These are phyloP conservation scores for Odontamblyopus rebecca DNA, from an alignment of 2,797 vertebrate genomes.

Conservation along the genomic window DNA sequence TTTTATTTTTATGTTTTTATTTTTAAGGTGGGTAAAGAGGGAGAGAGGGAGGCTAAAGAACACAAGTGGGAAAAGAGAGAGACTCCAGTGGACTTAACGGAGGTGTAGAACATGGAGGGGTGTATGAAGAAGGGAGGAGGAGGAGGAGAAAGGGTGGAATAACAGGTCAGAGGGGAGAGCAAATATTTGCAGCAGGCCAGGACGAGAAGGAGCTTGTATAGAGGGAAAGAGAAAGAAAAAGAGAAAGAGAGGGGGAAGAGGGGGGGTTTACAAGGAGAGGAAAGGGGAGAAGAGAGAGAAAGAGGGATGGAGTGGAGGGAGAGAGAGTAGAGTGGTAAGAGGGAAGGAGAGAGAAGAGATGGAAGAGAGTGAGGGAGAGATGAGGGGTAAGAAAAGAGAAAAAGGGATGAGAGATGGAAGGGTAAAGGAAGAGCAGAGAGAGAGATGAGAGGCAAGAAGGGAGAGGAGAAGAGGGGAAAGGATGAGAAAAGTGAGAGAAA, in stretches of 20 bases:
- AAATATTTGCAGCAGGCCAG: constrained; percentile 32
- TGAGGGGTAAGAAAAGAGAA: too few relatives aligned
- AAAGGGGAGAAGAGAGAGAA: background rate
- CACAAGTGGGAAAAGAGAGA: background rate
- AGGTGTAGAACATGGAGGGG: constrained; percentile 1
- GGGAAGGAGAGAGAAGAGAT: constrained; percentile 4
- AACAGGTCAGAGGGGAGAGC: constrained; percentile 14
- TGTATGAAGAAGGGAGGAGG: background rate
- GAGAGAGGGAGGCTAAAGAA: background rate
- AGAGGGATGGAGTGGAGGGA: background rate
- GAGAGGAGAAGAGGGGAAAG: background rate
- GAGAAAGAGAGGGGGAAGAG: background rate
- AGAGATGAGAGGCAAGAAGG: too few relatives aligned
- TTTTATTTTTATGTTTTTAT: too few relatives aligned
- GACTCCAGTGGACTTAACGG: constrained; percentile 2
- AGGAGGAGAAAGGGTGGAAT: background rate
- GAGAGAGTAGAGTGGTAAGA: background rate
- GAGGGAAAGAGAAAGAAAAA: background rate
- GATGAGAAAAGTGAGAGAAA: background rate
- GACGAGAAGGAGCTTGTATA: constrained; percentile 20
- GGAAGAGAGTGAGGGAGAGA: too few relatives aligned
- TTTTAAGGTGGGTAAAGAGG: background rate
- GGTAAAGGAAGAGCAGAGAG: too few relatives aligned
- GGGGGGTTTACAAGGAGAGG: too few relatives aligned
- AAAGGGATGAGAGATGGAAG: too few relatives aligned